phyloP scores from a whole-genome alignment of 2,797 vertebrate genomes.

The Arnoldichthys spilopterus region DNA sequence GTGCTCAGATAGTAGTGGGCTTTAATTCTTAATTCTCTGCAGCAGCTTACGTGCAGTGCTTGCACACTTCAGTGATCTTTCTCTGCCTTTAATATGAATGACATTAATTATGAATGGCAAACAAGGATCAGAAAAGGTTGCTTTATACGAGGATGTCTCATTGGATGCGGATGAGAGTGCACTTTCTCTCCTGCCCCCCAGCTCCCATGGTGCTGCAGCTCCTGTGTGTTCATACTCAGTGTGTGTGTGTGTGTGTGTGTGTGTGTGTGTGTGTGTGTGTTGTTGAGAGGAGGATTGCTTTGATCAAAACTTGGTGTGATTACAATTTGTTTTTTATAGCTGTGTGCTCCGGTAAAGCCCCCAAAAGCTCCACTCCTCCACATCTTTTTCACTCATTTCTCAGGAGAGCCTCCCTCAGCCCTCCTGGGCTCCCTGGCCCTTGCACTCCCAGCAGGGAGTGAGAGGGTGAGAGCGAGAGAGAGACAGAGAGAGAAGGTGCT shows the following conservation, averaged over 20 bases:
- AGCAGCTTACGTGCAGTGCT: constrained; percentile 40
- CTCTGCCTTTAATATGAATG: constrained; percentile 53
- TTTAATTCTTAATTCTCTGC: constrained; percentile 51
- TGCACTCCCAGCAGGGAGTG: constrained; percentile 27
- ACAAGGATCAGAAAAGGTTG: constrained; percentile 62
- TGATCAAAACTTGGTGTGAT: constrained; percentile 59
- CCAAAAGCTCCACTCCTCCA: not conserved
- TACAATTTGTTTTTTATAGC: constrained; percentile 49
- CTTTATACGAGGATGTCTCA: constrained; percentile 51
- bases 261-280: constrained; percentile 37
- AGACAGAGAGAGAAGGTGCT: constrained; percentile 20
- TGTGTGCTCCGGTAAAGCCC: constrained; percentile 37
- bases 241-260: constrained; percentile 29
- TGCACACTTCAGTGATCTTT: constrained; percentile 38
- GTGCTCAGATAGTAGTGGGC: constrained; percentile 16
- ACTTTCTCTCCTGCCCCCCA: not conserved
- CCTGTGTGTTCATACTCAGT: not conserved
- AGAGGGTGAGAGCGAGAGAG: constrained; percentile 6
- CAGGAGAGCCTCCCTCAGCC: constrained; percentile 45
- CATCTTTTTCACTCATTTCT: constrained; percentile 13
- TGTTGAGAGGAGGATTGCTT: constrained; percentile 30
- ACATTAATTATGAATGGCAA: constrained; percentile 70
- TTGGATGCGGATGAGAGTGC: constrained; percentile 48
- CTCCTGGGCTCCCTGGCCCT: constrained; percentile 1
- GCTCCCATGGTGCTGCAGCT: not conserved